Conservation (phyloP, 2,888 invertebrate species). For the Drosophila neotestacea region DNA sequence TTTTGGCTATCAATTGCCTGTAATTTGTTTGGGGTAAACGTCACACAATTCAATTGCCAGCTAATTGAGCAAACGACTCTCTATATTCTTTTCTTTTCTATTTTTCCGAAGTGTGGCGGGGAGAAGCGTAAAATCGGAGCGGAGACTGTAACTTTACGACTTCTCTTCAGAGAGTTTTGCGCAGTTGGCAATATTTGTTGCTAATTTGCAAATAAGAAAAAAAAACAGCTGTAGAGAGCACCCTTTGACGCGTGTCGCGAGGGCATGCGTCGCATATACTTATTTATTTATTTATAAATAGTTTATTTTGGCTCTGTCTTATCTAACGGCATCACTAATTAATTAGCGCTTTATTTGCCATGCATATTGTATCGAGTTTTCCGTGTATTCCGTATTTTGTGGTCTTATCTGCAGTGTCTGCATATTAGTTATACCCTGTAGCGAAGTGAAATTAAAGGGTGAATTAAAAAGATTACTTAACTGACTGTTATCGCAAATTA, state of each 20-base stretch:
- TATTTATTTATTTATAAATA: conserved; percentile 11
- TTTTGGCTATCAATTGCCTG: conserved; percentile 71
- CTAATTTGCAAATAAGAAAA: background rate
- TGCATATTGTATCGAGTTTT: conserved; percentile 39
- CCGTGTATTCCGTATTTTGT: conserved; percentile 19
- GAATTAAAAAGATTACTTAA: background rate
- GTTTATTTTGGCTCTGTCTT: conserved; percentile 29
- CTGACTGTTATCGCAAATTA: background rate
- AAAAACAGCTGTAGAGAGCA: background rate
- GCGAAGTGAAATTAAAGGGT: background rate
- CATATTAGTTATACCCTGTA: conserved; percentile 34
- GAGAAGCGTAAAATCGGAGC: conserved; percentile 1
- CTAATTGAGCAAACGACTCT: conserved; percentile 51
- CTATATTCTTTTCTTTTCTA: background rate
- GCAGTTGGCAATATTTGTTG: conserved; percentile 44
- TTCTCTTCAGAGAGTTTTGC: conserved; percentile 37
- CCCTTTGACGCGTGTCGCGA: conserved; percentile 15
- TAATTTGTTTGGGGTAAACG: conserved; percentile 49
- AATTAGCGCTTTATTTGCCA: conserved; percentile 60
- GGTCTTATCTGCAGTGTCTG: conserved; percentile 35
- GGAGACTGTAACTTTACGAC: conserved; percentile 28
- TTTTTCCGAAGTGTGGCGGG: background rate
- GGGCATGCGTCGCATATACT: conserved; percentile 14
- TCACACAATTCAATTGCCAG: conserved; percentile 61
- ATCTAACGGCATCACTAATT: conserved; percentile 66